Conservation (phyloP, 1,140 invertebrate species). For the Brachionus rotundiformis region DNA sequence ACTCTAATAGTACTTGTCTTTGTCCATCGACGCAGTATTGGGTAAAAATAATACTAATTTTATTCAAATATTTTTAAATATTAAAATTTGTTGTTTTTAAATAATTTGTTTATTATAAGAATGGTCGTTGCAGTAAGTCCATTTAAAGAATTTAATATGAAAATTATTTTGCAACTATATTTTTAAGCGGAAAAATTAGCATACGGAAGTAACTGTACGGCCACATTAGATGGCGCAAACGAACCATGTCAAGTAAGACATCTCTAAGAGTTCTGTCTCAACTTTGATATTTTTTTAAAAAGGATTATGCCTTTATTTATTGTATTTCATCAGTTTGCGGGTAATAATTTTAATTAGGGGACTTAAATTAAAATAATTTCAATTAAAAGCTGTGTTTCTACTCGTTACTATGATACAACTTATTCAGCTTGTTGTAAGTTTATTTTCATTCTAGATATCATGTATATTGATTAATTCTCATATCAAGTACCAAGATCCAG, state of each 20-base stretch:
- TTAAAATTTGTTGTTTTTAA: too few relatives aligned
- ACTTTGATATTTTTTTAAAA: background rate
- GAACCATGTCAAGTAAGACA: conserved; percentile 3
- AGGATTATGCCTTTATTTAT: conserved; percentile 3
- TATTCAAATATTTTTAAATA: background rate
- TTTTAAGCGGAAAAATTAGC: background rate
- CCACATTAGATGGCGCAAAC: background rate
- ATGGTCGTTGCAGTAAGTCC: too few relatives aligned
- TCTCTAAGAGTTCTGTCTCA: too few relatives aligned
- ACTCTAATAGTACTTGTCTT: conserved; percentile 20
- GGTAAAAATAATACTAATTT: background rate
- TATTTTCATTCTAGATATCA: background rate
- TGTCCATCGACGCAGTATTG: conserved; percentile 15
- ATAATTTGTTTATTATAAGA: too few relatives aligned
- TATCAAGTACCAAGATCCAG: background rate
- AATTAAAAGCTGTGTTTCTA: background rate
- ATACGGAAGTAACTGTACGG: background rate
- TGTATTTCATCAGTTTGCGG: background rate
- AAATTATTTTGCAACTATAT: background rate
- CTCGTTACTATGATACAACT: background rate
- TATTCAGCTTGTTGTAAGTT: background rate
- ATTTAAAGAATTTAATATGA: background rate
- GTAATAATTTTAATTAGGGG: too few relatives aligned
- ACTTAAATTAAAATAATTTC: too few relatives aligned
- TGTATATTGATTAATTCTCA: background rate